Conservation (phyloP, 2,888 invertebrate species). For the Ennomos erosarius region DNA sequence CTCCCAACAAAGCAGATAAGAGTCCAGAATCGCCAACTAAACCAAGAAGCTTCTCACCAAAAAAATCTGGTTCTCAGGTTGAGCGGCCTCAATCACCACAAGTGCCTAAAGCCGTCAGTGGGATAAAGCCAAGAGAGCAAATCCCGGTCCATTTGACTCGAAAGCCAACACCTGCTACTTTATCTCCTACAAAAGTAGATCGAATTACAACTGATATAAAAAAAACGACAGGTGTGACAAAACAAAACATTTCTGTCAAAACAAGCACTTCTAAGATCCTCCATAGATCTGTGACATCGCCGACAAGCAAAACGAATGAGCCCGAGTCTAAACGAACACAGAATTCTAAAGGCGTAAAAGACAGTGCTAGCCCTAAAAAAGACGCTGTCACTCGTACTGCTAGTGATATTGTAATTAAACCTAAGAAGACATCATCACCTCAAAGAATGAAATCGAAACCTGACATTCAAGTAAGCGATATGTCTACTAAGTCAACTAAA, state of each 20-base stretch:
- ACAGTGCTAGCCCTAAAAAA: constrained; percentile 68
- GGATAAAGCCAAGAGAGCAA: constrained; percentile 64
- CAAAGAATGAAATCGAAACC: constrained; percentile 79
- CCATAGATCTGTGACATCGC: constrained; percentile 50
- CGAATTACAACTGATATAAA: constrained; percentile 60
- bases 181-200: constrained; percentile 63
- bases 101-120: constrained; percentile 60
- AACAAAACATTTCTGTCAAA: constrained; percentile 62
- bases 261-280: constrained; percentile 52
- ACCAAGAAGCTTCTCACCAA: constrained; percentile 71
- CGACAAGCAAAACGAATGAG: constrained; percentile 51
- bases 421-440: constrained; percentile 70
- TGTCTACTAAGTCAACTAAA: constrained; percentile 61
- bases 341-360: constrained; percentile 65
- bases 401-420: constrained; percentile 85
- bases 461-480: constrained; percentile 76
- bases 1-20: constrained; percentile 50
- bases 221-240: constrained; percentile 57
- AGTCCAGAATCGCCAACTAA: constrained; percentile 57
- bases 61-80: constrained; percentile 58
- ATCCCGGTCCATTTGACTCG: constrained; percentile 54
- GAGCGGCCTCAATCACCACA: constrained; percentile 73
- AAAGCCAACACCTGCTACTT: constrained; percentile 59
- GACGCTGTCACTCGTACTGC: constrained; percentile 79
- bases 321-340: constrained; percentile 64